phyloP scores from a whole-genome alignment of 2,797 vertebrate species.

The Melanotaenia parkinsoni region DNA sequence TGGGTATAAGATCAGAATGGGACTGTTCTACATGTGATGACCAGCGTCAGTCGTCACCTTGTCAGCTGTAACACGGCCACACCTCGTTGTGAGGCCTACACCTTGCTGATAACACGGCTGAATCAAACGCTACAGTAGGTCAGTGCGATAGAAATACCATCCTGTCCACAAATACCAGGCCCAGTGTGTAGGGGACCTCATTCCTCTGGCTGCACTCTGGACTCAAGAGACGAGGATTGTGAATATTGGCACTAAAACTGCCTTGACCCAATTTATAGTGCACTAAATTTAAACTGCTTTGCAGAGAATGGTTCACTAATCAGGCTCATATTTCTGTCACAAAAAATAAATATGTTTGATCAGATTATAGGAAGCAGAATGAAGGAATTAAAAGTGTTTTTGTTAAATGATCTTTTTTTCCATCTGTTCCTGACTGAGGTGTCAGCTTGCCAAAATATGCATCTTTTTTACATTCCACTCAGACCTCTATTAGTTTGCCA shows the following conservation, averaged over 20 bases:
- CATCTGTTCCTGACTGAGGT: neutral
- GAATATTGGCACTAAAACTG: constrained; percentile 42
- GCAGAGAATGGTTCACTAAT: constrained; percentile 28
- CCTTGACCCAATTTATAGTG: constrained; percentile 58
- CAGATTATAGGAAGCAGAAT: constrained; percentile 13
- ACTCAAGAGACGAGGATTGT: constrained; percentile 13
- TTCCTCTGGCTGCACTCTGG: constrained; percentile 7
- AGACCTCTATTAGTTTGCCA: neutral
- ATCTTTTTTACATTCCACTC: neutral
- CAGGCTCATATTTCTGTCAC: constrained; percentile 2
- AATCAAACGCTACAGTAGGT: constrained; percentile 28
- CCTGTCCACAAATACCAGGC: constrained; percentile 2
- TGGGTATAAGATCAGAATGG: constrained; percentile 48
- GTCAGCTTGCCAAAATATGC: constrained; percentile 12
- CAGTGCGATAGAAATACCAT: constrained; percentile 7
- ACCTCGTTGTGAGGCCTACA: constrained; percentile 42
- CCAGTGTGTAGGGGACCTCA: neutral
- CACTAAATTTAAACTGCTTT: constrained; percentile 52
- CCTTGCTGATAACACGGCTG: constrained; percentile 32
- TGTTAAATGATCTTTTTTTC: neutral
- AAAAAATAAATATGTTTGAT: constrained; percentile 18
- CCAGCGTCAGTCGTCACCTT: constrained; percentile 53
- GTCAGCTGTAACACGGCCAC: constrained; percentile 47
- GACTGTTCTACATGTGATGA: constrained; percentile 46
- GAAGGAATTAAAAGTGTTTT: neutral